phyloP scores from a whole-genome alignment of 1,140 invertebrate species.

The Zaprionus taronus region DNA sequence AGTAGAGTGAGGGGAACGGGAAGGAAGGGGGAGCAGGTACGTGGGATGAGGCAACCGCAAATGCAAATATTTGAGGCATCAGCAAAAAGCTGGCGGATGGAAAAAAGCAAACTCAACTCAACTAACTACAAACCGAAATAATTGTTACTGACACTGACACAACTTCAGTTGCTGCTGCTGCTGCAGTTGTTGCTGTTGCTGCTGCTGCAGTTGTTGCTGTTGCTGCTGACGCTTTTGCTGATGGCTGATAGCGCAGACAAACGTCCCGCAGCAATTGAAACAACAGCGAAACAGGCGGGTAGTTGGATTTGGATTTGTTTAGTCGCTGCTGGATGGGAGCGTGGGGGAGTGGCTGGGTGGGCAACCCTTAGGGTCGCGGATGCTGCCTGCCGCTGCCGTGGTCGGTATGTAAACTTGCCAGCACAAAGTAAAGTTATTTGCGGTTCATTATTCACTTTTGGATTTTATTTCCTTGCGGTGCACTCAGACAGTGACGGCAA shows the following conservation, averaged over 20 bases:
- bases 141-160: conserved; percentile 79
- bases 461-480: conserved; percentile 74
- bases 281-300: conserved; percentile 30
- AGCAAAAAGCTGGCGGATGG: conserved; percentile 21
- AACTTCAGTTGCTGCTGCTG: conserved; percentile 26
- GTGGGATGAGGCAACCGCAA: conserved; percentile 45
- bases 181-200: conserved; percentile 11
- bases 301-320: conserved; percentile 40
- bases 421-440: conserved; percentile 80
- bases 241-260: conserved; percentile 57
- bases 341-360: background rate
- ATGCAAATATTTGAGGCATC: conserved; percentile 68
- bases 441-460: conserved; percentile 83
- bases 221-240: conserved; percentile 27
- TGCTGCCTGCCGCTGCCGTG: conserved; percentile 11
- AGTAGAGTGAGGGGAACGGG: background rate
- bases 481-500: conserved; percentile 17
- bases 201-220: conserved; percentile 15
- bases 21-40: background rate
- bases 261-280: conserved; percentile 66
- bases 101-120: conserved; percentile 51
- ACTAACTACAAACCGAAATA: conserved; percentile 69
- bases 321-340: conserved; percentile 7
- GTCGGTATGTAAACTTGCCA: conserved; percentile 32
- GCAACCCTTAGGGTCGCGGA: background rate